phyloP scores from a whole-genome alignment of 2,888 invertebrate genomes.

The Chesias legatella region DNA sequence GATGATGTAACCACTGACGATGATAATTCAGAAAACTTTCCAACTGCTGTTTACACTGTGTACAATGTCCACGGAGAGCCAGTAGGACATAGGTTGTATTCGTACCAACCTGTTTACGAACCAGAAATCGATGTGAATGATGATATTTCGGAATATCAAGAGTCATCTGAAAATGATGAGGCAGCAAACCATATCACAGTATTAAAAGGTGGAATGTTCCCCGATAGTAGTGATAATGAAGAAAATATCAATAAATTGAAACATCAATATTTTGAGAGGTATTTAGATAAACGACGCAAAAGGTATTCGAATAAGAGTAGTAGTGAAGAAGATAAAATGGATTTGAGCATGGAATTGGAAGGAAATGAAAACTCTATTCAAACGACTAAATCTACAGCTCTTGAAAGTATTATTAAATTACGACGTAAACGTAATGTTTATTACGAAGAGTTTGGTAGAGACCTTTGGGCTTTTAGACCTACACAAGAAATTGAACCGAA shows the following conservation, averaged over 20 bases:
- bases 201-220: slow-evolving; percentile 68
- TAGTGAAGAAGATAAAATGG: slow-evolving; percentile 45
- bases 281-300: slow-evolving; percentile 66
- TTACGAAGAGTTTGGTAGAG: slow-evolving; percentile 48
- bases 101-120: slow-evolving; percentile 73
- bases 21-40: slow-evolving; percentile 54
- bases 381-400: slow-evolving; percentile 36
- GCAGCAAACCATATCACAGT: slow-evolving; percentile 59
- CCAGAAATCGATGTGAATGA: slow-evolving; percentile 54
- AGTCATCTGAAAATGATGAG: slow-evolving; percentile 47
- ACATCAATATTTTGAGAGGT: slow-evolving; percentile 70
- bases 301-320: slow-evolving; percentile 55
- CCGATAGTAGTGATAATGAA: slow-evolving; percentile 48
- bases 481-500: slow-evolving; percentile 35
- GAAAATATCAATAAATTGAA: slow-evolving; percentile 63
- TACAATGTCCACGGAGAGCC: slow-evolving; percentile 74
- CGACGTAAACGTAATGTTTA: slow-evolving; percentile 53
- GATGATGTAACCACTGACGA: slow-evolving; percentile 48
- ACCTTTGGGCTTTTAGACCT: slow-evolving; percentile 45
- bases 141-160: slow-evolving; percentile 53
- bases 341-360: slow-evolving; percentile 48
- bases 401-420: slow-evolving; percentile 33
- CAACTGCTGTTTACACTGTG: slow-evolving; percentile 70
- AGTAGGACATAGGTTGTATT: slow-evolving; percentile 69
- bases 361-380: slow-evolving; percentile 40